phyloP scores from a whole-genome alignment of 2,888 invertebrate species.

The Eristalinus aeneus region DNA sequence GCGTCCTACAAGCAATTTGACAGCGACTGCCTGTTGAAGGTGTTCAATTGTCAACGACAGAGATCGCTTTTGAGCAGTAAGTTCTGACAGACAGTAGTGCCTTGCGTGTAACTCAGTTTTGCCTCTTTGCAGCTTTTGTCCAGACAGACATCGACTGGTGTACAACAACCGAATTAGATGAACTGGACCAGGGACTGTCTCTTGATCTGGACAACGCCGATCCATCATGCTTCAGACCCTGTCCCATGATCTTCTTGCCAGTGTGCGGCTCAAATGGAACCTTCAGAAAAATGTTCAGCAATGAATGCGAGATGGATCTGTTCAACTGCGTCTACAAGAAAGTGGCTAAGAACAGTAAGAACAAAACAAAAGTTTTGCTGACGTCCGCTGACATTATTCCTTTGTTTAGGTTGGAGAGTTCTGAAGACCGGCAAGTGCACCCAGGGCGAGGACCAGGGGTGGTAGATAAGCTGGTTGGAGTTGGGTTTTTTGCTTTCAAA shows the following conservation, averaged over 20 bases:
- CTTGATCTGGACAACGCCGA: conserved; percentile 69
- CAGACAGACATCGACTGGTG: conserved; percentile 76
- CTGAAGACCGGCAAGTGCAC: conserved; percentile 22
- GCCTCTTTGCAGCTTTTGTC: conserved; percentile 71
- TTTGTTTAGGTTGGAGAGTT: conserved; percentile 33
- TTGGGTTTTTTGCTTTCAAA: neutral
- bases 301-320: conserved; percentile 73
- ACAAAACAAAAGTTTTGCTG: neutral
- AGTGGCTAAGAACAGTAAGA: conserved; percentile 14
- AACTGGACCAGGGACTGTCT: conserved; percentile 69
- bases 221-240: conserved; percentile 74
- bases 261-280: conserved; percentile 77
- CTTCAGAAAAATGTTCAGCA: conserved; percentile 75
- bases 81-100: neutral
- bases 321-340: conserved; percentile 73
- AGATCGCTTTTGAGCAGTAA: conserved; percentile 53
- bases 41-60: conserved; percentile 75
- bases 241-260: conserved; percentile 76
- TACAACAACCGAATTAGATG: conserved; percentile 73
- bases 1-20: conserved; percentile 74
- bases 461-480: conserved; percentile 3
- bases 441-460: neutral
- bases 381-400: neutral
- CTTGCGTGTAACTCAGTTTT: neutral
- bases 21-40: conserved; percentile 74